Percentiles rank a stretch among this genome's conserved stretches.
Evolutionary conservation across 2,113 vertebrate species (phyloP).

Genomic region (Hydrochoerus hydrochaeris): DNA sequence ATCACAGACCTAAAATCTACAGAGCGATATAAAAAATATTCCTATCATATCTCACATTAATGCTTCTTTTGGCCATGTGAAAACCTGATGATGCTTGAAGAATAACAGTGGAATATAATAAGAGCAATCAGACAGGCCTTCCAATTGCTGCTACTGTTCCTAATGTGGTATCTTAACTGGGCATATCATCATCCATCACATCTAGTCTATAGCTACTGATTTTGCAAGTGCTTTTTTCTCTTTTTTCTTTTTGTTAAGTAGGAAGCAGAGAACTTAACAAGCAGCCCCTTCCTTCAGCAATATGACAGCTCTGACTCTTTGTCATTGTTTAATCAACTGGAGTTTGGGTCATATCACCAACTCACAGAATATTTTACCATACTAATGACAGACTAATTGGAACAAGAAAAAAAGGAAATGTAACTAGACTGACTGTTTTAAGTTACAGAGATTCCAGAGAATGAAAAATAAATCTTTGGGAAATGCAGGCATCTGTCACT

Average conservation of each 20-base stretch:
- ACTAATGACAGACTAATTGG: background rate
- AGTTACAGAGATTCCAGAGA: background rate
- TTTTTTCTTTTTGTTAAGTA: background rate
- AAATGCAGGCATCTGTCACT: background rate
- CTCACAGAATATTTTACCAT: background rate
- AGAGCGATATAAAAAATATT: background rate
- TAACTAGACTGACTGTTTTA: background rate
- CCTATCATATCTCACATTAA: background rate
- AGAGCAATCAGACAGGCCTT: background rate
- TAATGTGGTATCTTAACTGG: background rate
- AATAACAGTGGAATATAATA: background rate
- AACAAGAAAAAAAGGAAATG: background rate
- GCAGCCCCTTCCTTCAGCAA: background rate
- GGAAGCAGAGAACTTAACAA: slow-evolving; percentile 9
- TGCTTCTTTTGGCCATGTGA: background rate
- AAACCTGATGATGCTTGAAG: background rate
- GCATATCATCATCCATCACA: background rate
- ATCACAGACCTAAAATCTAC: background rate
- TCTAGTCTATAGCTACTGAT: background rate
- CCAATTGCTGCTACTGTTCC: background rate
- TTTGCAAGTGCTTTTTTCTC: background rate
- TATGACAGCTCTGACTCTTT: background rate
- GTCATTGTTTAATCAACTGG: background rate
- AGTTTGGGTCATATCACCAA: background rate
- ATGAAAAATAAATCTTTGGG: background rate